Base-by-base conservation (phyloP, 2,888 invertebrate species). In the Drosophila cognata region DNA sequence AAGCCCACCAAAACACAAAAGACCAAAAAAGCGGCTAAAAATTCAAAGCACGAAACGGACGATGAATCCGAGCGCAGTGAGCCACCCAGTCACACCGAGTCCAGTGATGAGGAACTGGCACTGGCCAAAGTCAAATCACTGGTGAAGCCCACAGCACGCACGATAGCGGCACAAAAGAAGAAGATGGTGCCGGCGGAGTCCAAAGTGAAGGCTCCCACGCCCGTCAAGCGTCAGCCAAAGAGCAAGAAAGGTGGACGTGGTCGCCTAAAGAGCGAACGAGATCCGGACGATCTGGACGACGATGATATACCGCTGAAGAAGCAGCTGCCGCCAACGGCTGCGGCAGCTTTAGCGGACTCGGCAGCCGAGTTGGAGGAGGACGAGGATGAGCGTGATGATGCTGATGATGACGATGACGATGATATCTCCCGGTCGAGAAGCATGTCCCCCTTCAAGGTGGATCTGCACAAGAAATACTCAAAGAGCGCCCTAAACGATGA, bases 381-480 rank as follows among this genome's bases (percentile, higher is more conserved):
- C 16, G 88, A 48, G 5, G 21, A 88, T 0, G 81, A 88, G 21
- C 89, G 87, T 6, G 81, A 77, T 8, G 74, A 57, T 1, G 85
- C 79, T 8, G 85, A 81, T 2, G 82, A 86, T 25, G 85, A 85
- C 4, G 85, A 85, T 16, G 90, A 91, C 31, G 91, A 90, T 25
- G 81, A 87, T 48, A 78, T 79, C 25, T 91, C 85, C n/a, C 77
- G 91, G 28, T 92, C 93, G 29, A 91, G 93, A 53, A 93, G 93
- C 77, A 90, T 92, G 86, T 93, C 93, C 1, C 92, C 92, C 1
- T 93, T 92, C 62, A 93, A 93, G 69, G 92, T 93, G 65, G 93
- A 93, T 89, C 88, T 93, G 70, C 93, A 93, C 79, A 93, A 93
- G 74, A 93, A 93, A 91, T 93, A 93, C 88, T 93, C 93, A 69